Conservation (phyloP, 2,888 invertebrate species). For the Bruchidius siliquastri region DNA sequence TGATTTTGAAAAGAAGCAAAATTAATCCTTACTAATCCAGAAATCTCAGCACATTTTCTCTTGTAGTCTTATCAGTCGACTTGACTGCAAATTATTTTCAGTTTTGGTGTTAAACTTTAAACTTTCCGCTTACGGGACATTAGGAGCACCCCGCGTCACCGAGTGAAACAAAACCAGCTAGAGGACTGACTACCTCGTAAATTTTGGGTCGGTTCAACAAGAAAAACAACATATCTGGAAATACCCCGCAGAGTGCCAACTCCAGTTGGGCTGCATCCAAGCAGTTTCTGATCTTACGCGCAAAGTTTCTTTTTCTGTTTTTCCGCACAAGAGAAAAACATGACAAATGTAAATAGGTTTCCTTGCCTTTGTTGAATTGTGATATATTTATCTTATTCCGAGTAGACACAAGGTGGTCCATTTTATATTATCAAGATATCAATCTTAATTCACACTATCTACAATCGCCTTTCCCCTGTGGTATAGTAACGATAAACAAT, state of each 20-base stretch:
- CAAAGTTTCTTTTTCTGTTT: slow-evolving; percentile 2
- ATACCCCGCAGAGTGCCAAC: neutral
- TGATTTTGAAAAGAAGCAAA: neutral
- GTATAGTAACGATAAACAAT: no score
- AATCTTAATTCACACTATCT: no score
- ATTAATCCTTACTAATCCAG: neutral
- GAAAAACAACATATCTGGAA: neutral
- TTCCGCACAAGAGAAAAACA: slow-evolving; percentile 1
- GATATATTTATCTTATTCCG: neutral
- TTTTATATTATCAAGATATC: no score
- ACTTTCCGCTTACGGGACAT: neutral
- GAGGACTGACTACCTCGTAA: neutral
- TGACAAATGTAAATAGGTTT: slow-evolving; percentile 8
- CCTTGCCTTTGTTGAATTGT: slow-evolving; percentile 3
- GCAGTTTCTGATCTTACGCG: slow-evolving; percentile 3
- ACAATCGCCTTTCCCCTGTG: no score
- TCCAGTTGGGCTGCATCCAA: neutral
- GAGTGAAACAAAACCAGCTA: neutral
- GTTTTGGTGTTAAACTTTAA: neutral
- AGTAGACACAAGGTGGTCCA: neutral
- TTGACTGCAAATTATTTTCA: no score
- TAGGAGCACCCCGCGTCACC: neutral
- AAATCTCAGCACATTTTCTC: neutral
- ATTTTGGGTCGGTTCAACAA: neutral
- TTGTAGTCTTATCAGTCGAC: neutral